Evolutionary conservation across 2,113 vertebrate genomes (phyloP).

Genomic region (Macrotus californicus): DNA sequence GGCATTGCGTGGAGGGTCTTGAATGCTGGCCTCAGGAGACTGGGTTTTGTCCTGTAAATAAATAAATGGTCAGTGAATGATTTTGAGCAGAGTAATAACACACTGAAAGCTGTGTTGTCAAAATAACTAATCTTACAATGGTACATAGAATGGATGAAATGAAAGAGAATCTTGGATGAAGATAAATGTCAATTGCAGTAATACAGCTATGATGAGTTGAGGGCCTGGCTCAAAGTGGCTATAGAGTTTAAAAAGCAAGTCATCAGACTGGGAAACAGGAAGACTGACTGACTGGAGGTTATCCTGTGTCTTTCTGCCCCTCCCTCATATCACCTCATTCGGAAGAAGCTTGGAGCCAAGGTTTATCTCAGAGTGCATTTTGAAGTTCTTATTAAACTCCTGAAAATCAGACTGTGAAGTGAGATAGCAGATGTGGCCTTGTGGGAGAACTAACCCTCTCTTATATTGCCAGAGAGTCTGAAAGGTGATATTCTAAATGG

Average conservation of each 20-base stretch:
- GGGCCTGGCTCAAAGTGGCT: neutral
- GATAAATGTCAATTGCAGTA: neutral
- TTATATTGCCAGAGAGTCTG: neutral
- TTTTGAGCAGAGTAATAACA: neutral
- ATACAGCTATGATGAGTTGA: neutral
- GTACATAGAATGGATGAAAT: neutral
- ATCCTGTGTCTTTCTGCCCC: neutral
- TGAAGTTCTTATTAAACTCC: slow-evolving; percentile 54
- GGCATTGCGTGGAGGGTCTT: neutral
- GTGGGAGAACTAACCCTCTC: neutral
- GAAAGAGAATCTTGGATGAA: neutral
- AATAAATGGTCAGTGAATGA: neutral
- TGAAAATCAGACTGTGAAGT: slow-evolving; percentile 34
- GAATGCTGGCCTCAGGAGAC: neutral
- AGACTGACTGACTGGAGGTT: neutral
- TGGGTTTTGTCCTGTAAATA: neutral
- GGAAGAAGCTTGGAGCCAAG: neutral
- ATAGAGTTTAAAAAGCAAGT: slow-evolving; percentile 2
- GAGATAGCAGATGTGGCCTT: slow-evolving; percentile 38
- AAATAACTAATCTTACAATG: neutral
- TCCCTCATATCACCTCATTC: slow-evolving; percentile 30
- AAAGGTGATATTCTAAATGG: slow-evolving; percentile 52
- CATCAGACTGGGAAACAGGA: neutral
- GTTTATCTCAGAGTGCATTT: slow-evolving; percentile 24
- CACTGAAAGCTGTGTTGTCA: neutral